A percentile compares a stretch with the other conserved stretches of the same genome.
Evolutionary conservation across 2,888 invertebrate genomes (phyloP).

Genomic region (Rhabditoides inermis): DNA sequence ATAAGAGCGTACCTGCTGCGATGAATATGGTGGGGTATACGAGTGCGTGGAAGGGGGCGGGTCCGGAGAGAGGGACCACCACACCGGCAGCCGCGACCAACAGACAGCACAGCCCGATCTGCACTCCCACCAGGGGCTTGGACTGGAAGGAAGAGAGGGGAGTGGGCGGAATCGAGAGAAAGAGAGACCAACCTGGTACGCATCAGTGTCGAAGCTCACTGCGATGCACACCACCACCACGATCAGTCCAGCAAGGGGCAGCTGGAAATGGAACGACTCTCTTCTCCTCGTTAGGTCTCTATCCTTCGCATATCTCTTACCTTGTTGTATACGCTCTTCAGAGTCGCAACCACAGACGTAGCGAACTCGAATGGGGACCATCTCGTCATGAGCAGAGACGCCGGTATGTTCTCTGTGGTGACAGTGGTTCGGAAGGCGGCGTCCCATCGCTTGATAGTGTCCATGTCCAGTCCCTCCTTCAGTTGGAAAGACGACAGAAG

Average conservation of each 20-base stretch:
- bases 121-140: constrained; percentile 36
- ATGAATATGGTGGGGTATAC: constrained; percentile 30
- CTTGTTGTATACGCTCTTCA: no score
- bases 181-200: background rate
- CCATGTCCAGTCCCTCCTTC: constrained; percentile 21
- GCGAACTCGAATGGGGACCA: no score
- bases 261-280: no score
- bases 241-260: no score
- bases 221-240: no score
- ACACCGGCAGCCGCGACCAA: constrained; percentile 17
- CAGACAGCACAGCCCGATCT: constrained; percentile 20
- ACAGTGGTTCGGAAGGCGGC: no score
- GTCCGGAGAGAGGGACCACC: constrained; percentile 19
- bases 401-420: no score
- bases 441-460: constrained; percentile 30
- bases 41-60: constrained; percentile 18
- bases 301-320: no score
- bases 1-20: constrained; percentile 13
- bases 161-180: background rate
- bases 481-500: constrained; percentile 35
- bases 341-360: no score
- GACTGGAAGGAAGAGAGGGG: constrained; percentile 18
- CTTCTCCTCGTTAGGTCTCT: no score
- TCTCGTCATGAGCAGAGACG: no score
- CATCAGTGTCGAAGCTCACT: background rate